A percentile compares a stretch with the other conserved stretches of the same genome.
These are phyloP conservation scores for Musca domestica DNA, from an alignment of 1,140 invertebrate species.

Conservation along the genomic window DNA sequence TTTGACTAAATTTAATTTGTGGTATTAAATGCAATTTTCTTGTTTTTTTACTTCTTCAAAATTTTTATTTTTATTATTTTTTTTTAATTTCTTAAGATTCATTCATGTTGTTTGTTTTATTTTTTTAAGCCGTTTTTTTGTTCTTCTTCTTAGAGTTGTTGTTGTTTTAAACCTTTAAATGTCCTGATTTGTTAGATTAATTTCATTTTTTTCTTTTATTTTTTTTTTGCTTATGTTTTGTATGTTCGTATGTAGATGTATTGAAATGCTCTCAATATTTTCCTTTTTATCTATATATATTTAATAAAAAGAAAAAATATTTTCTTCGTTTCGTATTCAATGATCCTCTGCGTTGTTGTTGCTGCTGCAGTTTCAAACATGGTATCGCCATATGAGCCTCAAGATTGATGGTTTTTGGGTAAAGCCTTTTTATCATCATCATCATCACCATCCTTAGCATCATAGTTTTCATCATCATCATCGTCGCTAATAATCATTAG, in stretches of 20 bases:
- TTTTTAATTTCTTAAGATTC: background rate
- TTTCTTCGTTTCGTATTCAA: background rate
- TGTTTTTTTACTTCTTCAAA: constrained; percentile 6
- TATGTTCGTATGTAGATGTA: background rate
- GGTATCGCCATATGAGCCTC: no score
- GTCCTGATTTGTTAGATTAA: constrained; percentile 10
- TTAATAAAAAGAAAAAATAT: no score
- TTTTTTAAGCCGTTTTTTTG: background rate
- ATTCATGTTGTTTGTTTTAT: constrained; percentile 18
- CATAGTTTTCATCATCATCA: no score
- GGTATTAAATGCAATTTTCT: constrained; percentile 47
- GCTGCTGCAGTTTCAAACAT: no score
- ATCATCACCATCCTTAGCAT: no score
- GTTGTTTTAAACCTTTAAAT: constrained; percentile 19
- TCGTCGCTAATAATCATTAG: no score
- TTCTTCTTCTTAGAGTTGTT: background rate
- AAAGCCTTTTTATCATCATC: no score
- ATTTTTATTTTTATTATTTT: background rate
- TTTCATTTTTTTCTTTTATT: background rate
- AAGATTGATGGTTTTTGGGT: no score
- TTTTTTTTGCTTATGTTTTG: constrained; percentile 4
- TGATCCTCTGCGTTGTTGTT: background rate
- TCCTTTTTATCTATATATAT: no score
- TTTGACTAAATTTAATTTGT: constrained; percentile 31
- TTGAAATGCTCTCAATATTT: background rate